Conservation (phyloP, 2,888 invertebrate species). For the Arge pagana region DNA sequence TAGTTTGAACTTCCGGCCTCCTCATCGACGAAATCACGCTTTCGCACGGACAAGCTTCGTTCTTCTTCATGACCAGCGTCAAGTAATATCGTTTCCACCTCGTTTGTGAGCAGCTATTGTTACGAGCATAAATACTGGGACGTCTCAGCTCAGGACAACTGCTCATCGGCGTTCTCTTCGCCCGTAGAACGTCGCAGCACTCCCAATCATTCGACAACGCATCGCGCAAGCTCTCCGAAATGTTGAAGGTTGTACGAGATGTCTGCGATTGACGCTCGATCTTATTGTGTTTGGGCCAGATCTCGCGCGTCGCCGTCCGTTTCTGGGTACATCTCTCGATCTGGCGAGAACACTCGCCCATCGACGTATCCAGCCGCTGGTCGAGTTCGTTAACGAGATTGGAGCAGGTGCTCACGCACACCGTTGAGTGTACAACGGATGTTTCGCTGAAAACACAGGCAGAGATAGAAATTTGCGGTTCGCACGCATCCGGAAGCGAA, state of each 20-base stretch:
- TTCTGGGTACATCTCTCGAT: too few relatives aligned
- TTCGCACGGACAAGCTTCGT: too few relatives aligned
- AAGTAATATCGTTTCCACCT: constrained; percentile 25
- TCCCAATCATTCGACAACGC: constrained; percentile 6
- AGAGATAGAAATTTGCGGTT: too few relatives aligned
- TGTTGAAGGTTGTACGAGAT: constrained; percentile 8
- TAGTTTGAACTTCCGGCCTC: constrained; percentile 6
- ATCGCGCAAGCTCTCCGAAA: constrained; percentile 12
- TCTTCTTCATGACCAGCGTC: constrained; percentile 1
- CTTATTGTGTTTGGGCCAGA: constrained; percentile 8
- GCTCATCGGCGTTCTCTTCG: constrained; percentile 7
- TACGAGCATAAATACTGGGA: constrained; percentile 19
- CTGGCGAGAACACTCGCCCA: too few relatives aligned
- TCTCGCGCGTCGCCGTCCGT: constrained; percentile 9
- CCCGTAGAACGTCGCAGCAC: not conserved
- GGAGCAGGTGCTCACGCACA: too few relatives aligned
- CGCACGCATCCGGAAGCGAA: too few relatives aligned
- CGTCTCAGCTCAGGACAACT: constrained; percentile 8
- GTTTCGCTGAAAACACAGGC: too few relatives aligned
- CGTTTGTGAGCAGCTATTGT: constrained; percentile 8
- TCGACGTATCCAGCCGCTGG: too few relatives aligned
- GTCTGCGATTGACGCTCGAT: constrained; percentile 8
- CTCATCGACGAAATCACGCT: too few relatives aligned
- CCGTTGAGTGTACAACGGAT: too few relatives aligned
- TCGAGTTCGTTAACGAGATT: too few relatives aligned